Evolutionary conservation across 2,888 invertebrate genomes (phyloP).

Genomic region (Phrixothrix hirtus): DNA sequence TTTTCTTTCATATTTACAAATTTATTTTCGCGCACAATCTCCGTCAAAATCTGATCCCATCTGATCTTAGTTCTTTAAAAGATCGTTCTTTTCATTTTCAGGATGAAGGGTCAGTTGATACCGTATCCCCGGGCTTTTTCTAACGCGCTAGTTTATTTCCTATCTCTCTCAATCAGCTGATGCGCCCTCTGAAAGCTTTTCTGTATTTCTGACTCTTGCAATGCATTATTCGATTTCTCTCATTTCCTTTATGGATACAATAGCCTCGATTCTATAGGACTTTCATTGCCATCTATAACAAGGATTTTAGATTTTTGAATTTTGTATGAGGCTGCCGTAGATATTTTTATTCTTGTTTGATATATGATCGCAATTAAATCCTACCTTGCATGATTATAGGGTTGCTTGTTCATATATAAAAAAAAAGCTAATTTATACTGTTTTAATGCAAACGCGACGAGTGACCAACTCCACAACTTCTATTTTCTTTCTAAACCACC

Average conservation of each 20-base stretch:
- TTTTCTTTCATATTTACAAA: constrained; percentile 10
- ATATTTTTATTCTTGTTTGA: no score
- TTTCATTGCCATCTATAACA: constrained; percentile 12
- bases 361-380: no score
- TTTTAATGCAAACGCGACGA: constrained; percentile 25
- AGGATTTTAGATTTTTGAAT: constrained; percentile 20
- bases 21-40: constrained; percentile 8
- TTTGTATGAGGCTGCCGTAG: constrained; percentile 12
- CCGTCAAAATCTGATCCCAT: constrained; percentile 30
- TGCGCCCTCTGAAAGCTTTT: constrained; percentile 16
- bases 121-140: constrained; percentile 12
- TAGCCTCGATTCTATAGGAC: constrained; percentile 8
- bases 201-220: constrained; percentile 10
- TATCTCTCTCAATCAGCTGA: constrained; percentile 19
- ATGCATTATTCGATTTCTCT: constrained; percentile 24
- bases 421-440: no score
- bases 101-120: constrained; percentile 29
- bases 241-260: constrained; percentile 26
- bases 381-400: no score
- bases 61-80: constrained; percentile 34
- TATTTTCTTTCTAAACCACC: constrained; percentile 50
- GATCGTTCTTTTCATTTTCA: constrained; percentile 35
- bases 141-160: constrained; percentile 9
- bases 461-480: constrained; percentile 48
- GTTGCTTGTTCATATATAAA: no score